phyloP scores from a whole-genome alignment of 2,797 vertebrate genomes.

The Enteromius trimaculatus region DNA sequence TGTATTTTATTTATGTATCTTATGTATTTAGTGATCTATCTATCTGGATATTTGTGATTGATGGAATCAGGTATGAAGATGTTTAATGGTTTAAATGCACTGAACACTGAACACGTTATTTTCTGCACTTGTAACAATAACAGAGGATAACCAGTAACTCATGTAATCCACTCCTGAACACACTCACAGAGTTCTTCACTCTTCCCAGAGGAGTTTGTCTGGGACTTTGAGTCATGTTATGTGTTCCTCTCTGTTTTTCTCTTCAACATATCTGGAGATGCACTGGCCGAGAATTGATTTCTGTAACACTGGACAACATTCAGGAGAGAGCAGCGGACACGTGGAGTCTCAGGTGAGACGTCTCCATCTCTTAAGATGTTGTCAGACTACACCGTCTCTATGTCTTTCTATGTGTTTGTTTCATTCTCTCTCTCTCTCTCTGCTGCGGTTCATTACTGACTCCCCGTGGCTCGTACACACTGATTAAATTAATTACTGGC shows the following conservation, averaged over 20 bases:
- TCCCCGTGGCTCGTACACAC: slow-evolving; percentile 31
- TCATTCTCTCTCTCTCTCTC: not conserved
- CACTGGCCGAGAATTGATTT: not conserved
- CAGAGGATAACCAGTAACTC: not conserved
- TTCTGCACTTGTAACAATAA: not conserved
- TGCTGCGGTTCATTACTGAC: slow-evolving; percentile 27
- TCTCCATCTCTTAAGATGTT: not conserved
- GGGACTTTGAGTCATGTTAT: not conserved
- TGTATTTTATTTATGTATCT: too few relatives aligned
- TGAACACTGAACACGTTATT: not conserved
- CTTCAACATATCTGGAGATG: not conserved
- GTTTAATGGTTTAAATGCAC: not conserved
- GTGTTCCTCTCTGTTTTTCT: not conserved
- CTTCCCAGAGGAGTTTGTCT: not conserved
- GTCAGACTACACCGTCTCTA: not conserved
- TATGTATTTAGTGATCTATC: too few relatives aligned
- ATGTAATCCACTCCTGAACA: not conserved
- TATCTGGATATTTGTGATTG: not conserved
- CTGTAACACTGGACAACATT: not conserved
- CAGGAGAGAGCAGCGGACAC: not conserved
- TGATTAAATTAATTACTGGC: slow-evolving; percentile 51
- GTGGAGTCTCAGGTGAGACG: not conserved
- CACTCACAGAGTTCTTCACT: not conserved
- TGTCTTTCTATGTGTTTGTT: not conserved
- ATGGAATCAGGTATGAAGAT: not conserved